Base-by-base conservation (phyloP, 2,113 vertebrate genomes). In the Stictonetta naevosa region DNA sequence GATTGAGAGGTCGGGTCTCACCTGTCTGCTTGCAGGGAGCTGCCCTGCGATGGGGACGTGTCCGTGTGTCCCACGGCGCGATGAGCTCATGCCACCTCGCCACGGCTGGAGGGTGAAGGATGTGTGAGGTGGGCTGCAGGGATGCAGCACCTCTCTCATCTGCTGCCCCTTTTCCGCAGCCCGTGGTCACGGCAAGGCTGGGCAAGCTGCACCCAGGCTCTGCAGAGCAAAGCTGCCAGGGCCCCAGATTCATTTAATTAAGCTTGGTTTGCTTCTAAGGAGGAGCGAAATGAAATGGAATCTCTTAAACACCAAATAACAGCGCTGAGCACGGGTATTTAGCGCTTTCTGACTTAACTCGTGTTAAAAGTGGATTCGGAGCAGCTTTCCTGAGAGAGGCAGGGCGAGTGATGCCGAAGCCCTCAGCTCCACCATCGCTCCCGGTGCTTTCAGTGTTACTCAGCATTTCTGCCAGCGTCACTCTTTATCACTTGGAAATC, bases 51-150 rank as follows among this genome's bases (percentile, higher is more conserved):
- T 5, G 28, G 62, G 31, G 31, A 36, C 1, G 0, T 4, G 20
- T 26, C 53, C 8, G 0, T 11, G 63, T 34, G 4, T 90, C 29
- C 33, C 50, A 42, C 5, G 11, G 26, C 0, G 1, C 50, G 18
- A 21, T 71, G 33, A 58, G 42, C 33, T n/a, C 29, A 23, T 62
- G 48, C 28, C 26, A 34, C 28, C 40, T 23, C 29, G 9, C 31
- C 11, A 2, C 0, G 67, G 33, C 92, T 63, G 56, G 46, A 67
- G 48, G 81, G 64, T 17, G 18, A 69, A 20, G 0, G 0, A 17
- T 56, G 29, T 11, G 44, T 2, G 2, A 69, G 44, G 20, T 48
- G 60, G 19, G 29, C 16, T 2, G 2, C 26, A 29, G 50, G 78
- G 59, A 8, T 20, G 2, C 4, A 2, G 15, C 34, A 26, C 12